Evolutionary conservation across 2,888 invertebrate genomes (phyloP).

Genomic region (Nomada ruficornis): DNA sequence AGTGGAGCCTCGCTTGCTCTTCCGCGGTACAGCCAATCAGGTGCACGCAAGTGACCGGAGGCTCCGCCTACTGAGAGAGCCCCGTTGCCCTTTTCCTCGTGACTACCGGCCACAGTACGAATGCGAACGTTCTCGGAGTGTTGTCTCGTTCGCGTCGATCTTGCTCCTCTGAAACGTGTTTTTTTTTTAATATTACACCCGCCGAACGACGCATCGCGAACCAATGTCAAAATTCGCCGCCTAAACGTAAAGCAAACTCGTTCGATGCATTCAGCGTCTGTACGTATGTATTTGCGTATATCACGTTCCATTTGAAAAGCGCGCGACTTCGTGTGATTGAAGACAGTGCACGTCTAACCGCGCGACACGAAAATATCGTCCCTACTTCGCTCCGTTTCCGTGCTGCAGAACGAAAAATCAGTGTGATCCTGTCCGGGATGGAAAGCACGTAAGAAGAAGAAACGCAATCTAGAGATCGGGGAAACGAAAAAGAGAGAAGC

Average conservation of each 20-base stretch:
- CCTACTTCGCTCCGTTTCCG: neutral
- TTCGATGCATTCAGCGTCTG: neutral
- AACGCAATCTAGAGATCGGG: conserved; percentile 14
- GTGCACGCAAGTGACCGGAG: conserved; percentile 48
- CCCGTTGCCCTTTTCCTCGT: conserved; percentile 81
- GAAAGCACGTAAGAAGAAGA: conserved; percentile 48
- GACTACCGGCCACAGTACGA: conserved; percentile 80
- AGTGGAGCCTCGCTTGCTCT: conserved; percentile 65
- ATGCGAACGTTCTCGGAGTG: conserved; percentile 79
- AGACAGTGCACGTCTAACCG: conserved; percentile 28
- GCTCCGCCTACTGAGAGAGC: conserved; percentile 72
- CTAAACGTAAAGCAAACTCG: neutral
- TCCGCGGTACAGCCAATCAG: conserved; percentile 68
- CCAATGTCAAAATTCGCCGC: neutral
- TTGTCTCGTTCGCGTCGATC: conserved; percentile 68
- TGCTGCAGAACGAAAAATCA: conserved; percentile 22
- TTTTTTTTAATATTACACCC: neutral
- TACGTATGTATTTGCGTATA: too few relatives aligned
- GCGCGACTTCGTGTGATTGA: conserved; percentile 30
- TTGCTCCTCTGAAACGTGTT: conserved; percentile 11
- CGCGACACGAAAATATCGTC: conserved; percentile 7
- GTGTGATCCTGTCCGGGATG: conserved; percentile 38
- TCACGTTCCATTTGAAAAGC: conserved; percentile 29
- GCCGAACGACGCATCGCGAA: neutral
- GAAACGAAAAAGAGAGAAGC: conserved; percentile 8